Evolutionary conservation across 2,113 vertebrate genomes (phyloP).

Genomic region (Lontra canadensis): DNA sequence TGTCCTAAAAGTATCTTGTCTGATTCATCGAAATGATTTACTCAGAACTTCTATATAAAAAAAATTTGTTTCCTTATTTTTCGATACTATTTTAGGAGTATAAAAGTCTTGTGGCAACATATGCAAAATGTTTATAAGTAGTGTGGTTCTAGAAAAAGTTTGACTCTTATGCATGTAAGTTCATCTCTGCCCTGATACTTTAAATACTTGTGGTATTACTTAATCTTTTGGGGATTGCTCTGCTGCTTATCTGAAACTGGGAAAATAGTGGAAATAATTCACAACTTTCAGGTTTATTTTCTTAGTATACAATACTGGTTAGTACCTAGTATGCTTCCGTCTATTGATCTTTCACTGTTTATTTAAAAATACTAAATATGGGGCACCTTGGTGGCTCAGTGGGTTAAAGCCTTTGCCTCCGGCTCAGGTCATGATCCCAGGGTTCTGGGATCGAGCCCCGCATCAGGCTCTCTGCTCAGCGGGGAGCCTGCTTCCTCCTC

Average conservation of each 20-base stretch:
- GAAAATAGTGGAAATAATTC: background rate
- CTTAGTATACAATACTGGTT: background rate
- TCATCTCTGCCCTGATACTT: background rate
- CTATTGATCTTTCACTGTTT: background rate
- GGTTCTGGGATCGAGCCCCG: too few species aligned
- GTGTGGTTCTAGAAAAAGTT: background rate
- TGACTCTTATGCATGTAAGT: background rate
- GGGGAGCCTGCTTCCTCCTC: too few species aligned
- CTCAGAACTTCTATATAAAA: background rate
- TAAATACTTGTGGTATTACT: background rate
- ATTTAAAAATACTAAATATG: background rate
- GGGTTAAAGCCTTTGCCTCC: too few species aligned
- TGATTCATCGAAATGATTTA: background rate
- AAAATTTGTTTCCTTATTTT: background rate
- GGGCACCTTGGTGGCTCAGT: too few species aligned
- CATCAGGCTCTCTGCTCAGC: too few species aligned
- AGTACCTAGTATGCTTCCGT: background rate
- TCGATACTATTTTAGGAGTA: background rate
- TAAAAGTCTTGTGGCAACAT: background rate
- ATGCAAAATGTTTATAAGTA: background rate
- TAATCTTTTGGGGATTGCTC: background rate
- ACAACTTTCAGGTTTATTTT: constrained; percentile 17
- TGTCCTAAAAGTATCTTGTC: background rate
- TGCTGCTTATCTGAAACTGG: background rate
- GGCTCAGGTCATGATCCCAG: too few species aligned